Conservation (phyloP, 2,113 vertebrate species). For the Leptobrachium leishanense region DNA sequence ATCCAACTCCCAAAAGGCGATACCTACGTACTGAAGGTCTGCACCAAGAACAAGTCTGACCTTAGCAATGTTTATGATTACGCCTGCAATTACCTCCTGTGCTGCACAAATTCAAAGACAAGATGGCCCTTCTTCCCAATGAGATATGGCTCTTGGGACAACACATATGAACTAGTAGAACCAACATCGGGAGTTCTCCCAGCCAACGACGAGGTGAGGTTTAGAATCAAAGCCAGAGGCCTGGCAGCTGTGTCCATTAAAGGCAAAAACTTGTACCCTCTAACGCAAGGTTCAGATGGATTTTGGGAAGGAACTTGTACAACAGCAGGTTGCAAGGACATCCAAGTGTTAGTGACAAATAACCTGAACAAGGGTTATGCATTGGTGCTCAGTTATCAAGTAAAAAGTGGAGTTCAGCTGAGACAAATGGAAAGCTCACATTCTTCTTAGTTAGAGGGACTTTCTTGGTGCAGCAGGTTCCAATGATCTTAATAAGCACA, state of each 20-base stretch:
- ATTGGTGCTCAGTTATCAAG: slow-evolving; percentile 71
- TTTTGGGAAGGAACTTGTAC: slow-evolving; percentile 77
- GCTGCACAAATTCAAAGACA: slow-evolving; percentile 67
- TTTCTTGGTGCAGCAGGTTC: slow-evolving; percentile 14
- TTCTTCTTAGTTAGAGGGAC: slow-evolving; percentile 18
- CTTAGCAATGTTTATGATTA: slow-evolving; percentile 64
- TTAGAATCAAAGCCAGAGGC: slow-evolving; percentile 71
- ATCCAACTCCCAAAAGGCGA: slow-evolving; percentile 72
- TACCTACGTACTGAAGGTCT: slow-evolving; percentile 73
- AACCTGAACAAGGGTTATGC: slow-evolving; percentile 72
- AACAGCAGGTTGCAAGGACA: slow-evolving; percentile 68
- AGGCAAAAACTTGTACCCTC: slow-evolving; percentile 59
- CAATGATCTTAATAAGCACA: slow-evolving; percentile 28
- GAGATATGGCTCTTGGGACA: slow-evolving; percentile 68
- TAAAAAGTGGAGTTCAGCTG: slow-evolving; percentile 52
- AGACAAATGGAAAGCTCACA: slow-evolving; percentile 28
- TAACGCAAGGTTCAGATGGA: slow-evolving; percentile 63
- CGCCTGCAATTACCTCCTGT: slow-evolving; percentile 77
- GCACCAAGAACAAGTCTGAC: slow-evolving; percentile 69
- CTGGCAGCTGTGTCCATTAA: slow-evolving; percentile 69
- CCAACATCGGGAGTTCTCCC: slow-evolving; percentile 71
- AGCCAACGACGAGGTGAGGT: slow-evolving; percentile 63
- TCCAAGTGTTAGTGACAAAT: slow-evolving; percentile 73
- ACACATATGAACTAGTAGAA: slow-evolving; percentile 73
- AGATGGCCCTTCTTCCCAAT: slow-evolving; percentile 74